Evolutionary conservation across 2,888 invertebrate species (phyloP).

Genomic region (Phanerotoma sp.): DNA sequence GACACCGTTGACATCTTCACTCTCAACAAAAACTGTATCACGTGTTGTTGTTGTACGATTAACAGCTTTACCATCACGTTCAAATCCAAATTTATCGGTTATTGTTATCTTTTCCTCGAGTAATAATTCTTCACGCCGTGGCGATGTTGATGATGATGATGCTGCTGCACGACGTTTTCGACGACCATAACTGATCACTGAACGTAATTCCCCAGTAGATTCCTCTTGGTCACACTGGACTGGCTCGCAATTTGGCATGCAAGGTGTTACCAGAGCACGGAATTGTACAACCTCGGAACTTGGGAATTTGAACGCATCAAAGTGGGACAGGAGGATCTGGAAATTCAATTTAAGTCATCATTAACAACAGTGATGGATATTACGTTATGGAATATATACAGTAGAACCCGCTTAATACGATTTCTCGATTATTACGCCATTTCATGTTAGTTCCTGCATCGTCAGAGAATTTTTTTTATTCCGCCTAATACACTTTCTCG

Average conservation of each 20-base stretch:
- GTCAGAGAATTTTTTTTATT: too few species aligned
- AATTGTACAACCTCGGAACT: conserved; percentile 94
- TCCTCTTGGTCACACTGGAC: conserved; percentile 86
- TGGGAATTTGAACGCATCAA: conserved; percentile 96
- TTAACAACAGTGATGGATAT: too few species aligned
- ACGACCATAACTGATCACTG: conserved; percentile 81
- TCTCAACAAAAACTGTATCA: conserved; percentile 73
- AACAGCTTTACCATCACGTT: conserved; percentile 59
- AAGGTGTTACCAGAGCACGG: conserved; percentile 92
- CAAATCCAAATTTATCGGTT: conserved; percentile 88
- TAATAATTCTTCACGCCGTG: conserved; percentile 75
- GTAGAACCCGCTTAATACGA: too few species aligned
- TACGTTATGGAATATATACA: background rate
- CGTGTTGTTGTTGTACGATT: conserved; percentile 58
- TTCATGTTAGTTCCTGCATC: too few species aligned
- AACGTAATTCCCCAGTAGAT: conserved; percentile 78
- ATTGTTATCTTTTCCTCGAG: conserved; percentile 90
- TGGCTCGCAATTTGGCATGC: conserved; percentile 91
- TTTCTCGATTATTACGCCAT: too few species aligned
- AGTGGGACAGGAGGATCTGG: conserved; percentile 83
- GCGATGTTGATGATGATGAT: too few species aligned
- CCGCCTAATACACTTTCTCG: too few species aligned
- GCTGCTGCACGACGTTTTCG: conserved; percentile 67
- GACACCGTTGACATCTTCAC: conserved; percentile 59
- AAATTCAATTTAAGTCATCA: conserved; percentile 27